Conservation (phyloP, 2,113 vertebrate species). For the Xenus cinereus region DNA sequence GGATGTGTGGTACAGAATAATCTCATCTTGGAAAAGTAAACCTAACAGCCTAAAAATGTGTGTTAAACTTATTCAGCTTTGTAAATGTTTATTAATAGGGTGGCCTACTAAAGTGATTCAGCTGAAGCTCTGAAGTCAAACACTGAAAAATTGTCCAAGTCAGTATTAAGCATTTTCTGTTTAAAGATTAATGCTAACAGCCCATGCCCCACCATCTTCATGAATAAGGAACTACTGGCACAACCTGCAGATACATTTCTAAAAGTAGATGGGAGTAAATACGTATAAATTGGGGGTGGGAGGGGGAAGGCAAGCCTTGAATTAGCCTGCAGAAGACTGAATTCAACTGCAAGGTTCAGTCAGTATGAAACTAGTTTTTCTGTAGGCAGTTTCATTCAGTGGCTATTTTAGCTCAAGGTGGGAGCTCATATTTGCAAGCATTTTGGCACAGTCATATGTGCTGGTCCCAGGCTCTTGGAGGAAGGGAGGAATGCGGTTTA, state of each 20-base stretch:
- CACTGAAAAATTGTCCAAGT: neutral
- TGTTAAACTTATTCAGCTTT: neutral
- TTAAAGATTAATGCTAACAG: neutral
- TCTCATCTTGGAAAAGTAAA: neutral
- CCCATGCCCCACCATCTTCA: neutral
- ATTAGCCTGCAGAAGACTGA: neutral
- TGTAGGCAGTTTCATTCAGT: neutral
- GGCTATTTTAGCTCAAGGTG: neutral
- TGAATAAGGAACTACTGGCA: neutral
- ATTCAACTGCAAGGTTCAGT: neutral
- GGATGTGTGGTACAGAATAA: neutral
- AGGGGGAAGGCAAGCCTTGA: neutral
- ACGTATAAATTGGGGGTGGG: accelerated
- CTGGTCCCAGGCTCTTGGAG: neutral
- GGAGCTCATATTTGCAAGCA: neutral
- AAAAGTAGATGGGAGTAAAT: neutral
- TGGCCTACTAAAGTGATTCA: neutral
- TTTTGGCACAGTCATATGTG: neutral
- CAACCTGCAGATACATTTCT: neutral
- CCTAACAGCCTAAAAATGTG: neutral
- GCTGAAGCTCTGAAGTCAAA: neutral
- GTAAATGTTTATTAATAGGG: neutral
- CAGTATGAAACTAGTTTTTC: neutral
- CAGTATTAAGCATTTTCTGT: neutral
- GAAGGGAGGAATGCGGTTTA: neutral